A percentile compares a stretch with the other conserved stretches of the same genome.
These are phyloP conservation scores for Rhadina sibilatrix DNA, from an alignment of 2,113 vertebrate species.

Conservation along the genomic window DNA sequence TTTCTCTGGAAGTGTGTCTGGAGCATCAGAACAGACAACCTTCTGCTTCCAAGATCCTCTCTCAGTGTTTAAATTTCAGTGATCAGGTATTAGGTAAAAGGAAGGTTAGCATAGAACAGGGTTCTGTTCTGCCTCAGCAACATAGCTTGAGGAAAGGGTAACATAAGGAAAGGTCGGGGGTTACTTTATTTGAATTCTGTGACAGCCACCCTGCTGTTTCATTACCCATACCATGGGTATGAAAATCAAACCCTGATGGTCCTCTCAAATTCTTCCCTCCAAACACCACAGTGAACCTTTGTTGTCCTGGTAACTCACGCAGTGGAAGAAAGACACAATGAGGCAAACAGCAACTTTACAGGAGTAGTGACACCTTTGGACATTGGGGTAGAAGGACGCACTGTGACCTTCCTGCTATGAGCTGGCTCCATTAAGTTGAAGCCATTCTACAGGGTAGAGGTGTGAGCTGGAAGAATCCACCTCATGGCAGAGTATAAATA, in stretches of 20 bases:
- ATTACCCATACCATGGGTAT: neutral
- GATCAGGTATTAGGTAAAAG: neutral
- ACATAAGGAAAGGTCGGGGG: neutral
- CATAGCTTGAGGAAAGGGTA: neutral
- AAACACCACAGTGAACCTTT: neutral
- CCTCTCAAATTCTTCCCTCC: neutral
- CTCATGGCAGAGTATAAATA: neutral
- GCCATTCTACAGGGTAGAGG: neutral
- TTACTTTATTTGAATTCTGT: neutral
- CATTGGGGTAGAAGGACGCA: neutral
- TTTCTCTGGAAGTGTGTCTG: neutral
- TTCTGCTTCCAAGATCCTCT: neutral
- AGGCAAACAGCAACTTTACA: neutral
- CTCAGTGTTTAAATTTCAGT: neutral
- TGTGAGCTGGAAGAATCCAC: neutral
- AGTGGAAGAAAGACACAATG: neutral
- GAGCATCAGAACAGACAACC: neutral
- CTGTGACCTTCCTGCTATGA: neutral
- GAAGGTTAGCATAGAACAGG: neutral
- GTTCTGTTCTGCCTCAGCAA: neutral
- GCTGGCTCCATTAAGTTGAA: neutral
- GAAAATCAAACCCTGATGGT: neutral
- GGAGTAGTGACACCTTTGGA: neutral
- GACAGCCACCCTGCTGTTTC: neutral
- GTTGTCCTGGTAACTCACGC: conserved; percentile 48